These are phyloP conservation scores for Masticophis lateralis DNA, from an alignment of 2,797 vertebrate species.

Conservation along the genomic window DNA sequence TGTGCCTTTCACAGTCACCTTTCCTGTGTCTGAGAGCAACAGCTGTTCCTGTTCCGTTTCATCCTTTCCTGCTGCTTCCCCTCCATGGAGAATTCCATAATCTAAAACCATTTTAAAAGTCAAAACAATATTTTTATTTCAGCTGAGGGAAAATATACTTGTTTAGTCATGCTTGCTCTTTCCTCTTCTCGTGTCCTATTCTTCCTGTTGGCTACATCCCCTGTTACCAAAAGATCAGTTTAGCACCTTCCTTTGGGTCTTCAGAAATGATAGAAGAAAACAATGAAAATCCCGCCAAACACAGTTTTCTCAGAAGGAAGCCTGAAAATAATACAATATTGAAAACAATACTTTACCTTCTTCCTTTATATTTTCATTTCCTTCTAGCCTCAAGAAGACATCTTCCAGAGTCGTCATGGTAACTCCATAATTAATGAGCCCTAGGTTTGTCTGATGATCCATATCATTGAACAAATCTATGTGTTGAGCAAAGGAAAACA, in stretches of 20 bases:
- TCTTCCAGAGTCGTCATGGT: slow-evolving; percentile 89
- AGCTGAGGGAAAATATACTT: background rate
- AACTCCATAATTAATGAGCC: slow-evolving; percentile 82
- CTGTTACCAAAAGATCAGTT: background rate
- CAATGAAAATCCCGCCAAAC: background rate
- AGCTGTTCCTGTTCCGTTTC: slow-evolving; percentile 70
- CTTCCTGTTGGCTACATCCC: background rate
- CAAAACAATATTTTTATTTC: background rate
- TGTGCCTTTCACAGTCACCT: slow-evolving; percentile 37
- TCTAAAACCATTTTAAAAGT: slow-evolving; percentile 62
- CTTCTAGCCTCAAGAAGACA: slow-evolving; percentile 84
- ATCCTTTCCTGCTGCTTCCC: slow-evolving; percentile 57
- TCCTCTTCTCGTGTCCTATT: background rate
- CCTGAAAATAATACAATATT: background rate
- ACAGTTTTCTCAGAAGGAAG: background rate
- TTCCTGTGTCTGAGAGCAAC: slow-evolving; percentile 66
- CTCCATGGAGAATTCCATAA: slow-evolving; percentile 71
- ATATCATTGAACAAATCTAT: slow-evolving; percentile 82
- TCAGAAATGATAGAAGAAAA: background rate
- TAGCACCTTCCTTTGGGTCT: background rate
- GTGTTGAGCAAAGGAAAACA: background rate
- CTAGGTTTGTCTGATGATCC: slow-evolving; percentile 71
- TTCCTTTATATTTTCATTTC: slow-evolving; percentile 71
- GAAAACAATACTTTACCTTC: slow-evolving; percentile 69
- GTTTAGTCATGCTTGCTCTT: background rate